Evolutionary conservation across 2,113 vertebrate species (phyloP), one percentile per base, ranked within the genome.

Genomic region (Actenoides lindsayi): DNA sequence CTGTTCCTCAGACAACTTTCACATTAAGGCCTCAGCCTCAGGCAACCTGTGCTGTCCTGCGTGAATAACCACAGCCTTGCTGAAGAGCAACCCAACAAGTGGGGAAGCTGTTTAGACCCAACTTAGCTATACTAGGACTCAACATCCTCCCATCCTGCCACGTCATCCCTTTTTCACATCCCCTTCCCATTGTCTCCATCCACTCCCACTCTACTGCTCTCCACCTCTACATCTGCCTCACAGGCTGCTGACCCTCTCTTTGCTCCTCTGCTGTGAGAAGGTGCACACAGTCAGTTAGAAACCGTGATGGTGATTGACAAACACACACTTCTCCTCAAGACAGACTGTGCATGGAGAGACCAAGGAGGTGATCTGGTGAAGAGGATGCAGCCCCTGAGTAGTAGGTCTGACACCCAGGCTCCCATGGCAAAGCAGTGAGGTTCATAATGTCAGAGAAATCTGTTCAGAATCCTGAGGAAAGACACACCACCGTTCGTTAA

Each of bases 11-110:
- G 1, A 97, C 89, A 0, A 98, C 98, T 42, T 98, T 98, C 88
- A 98, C 98, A 1, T 31, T 98, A 44, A 93, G 98, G 64, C 98
- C 98, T 0, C 95, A 88, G 20, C 97, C 97, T 8, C 98, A 98
- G 87, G 68, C 53, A 14, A 87, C 97, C 57, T 91, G 98, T 13
- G 98, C 94, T 1, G 74, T 98, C 67, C 96, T 81, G 35, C 30
- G 92, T 16, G 95, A 97, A 65, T 97, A 48, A 87, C 50, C 59
- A n/a, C 2, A 5, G 87, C 39, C 53, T 44, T 4, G 54, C 21
- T 57, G 60, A 37, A 46, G 39, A 53, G 82, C 76, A 57, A 5
- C 44, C 62, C 81, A 68, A 11, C 33, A 41, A 51, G 56, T 5
- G 33, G 28, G 64, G 69, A 67, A 57, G 53, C 30, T 76, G 48